Percentiles rank a stretch among this genome's conserved stretches.
These are phyloP conservation scores for Scolopax rusticola DNA, from an alignment of 2,797 vertebrate genomes.

Conservation along the genomic window DNA sequence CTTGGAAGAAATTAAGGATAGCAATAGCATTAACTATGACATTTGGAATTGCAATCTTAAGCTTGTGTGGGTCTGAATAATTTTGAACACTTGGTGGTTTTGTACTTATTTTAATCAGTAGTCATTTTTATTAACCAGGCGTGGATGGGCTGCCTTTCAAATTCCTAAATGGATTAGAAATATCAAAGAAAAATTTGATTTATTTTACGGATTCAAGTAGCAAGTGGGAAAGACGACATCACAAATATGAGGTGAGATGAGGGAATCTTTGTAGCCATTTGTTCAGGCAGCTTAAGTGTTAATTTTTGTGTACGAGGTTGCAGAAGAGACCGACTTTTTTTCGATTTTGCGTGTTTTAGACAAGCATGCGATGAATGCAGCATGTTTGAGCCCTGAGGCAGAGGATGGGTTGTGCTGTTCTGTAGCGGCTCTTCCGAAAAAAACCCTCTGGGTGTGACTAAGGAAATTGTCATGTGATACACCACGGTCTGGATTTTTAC, in stretches of 20 bases:
- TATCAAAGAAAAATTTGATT: slow-evolving; percentile 74
- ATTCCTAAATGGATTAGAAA: slow-evolving; percentile 82
- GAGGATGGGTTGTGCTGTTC: not conserved
- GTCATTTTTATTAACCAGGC: slow-evolving; percentile 49
- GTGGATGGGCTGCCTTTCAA: slow-evolving; percentile 79
- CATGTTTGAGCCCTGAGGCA: not conserved
- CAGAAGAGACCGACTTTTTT: not conserved
- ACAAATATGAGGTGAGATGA: slow-evolving; percentile 79
- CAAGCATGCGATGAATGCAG: not conserved
- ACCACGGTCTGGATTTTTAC: not conserved
- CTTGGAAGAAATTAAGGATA: not conserved
- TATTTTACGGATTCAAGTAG: slow-evolving; percentile 85
- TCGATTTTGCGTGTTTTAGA: not conserved
- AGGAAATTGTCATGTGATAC: not conserved
- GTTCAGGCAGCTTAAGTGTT: not conserved
- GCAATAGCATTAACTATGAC: not conserved
- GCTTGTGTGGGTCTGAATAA: not conserved
- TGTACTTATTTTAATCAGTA: not conserved
- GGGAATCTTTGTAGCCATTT: not conserved
- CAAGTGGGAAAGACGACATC: slow-evolving; percentile 81
- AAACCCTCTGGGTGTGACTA: not conserved
- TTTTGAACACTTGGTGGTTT: not conserved
- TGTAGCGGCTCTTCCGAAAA: not conserved
- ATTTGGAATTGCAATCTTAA: not conserved
- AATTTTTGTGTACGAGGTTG: not conserved